These are phyloP conservation scores for Sitobion miscanthi DNA, from an alignment of 1,140 invertebrate genomes.

Conservation along the genomic window DNA sequence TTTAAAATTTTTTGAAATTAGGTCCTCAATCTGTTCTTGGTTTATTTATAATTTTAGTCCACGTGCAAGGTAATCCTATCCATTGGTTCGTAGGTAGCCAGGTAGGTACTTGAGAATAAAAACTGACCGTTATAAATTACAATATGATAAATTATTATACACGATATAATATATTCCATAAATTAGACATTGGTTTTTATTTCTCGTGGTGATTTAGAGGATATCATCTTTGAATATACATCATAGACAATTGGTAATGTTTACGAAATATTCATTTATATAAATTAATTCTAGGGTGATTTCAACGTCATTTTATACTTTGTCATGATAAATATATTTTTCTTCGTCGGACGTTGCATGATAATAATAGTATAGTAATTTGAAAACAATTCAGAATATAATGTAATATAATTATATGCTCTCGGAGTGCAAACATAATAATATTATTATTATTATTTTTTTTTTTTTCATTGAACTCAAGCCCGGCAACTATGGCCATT, in stretches of 20 bases:
- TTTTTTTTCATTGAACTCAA: no score
- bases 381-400: no score
- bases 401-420: no score
- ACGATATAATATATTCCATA: not conserved
- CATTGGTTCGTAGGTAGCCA: not conserved
- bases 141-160: not conserved
- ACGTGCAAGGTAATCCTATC: not conserved
- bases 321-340: no score
- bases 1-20: not conserved
- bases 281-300: not conserved
- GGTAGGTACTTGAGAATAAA: not conserved
- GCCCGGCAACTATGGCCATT: no score
- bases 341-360: no score
- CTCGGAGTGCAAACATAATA: no score
- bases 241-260: not conserved
- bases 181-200: not conserved
- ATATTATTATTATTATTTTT: no score
- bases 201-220: not conserved
- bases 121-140: not conserved
- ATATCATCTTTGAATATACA: not conserved
- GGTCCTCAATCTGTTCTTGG: not conserved
- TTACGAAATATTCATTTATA: not conserved
- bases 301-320: no score
- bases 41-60: not conserved
- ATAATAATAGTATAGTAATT: no score